Base-by-base conservation (phyloP, 2,888 invertebrate species). In the Callyntrura sp. region DNA sequence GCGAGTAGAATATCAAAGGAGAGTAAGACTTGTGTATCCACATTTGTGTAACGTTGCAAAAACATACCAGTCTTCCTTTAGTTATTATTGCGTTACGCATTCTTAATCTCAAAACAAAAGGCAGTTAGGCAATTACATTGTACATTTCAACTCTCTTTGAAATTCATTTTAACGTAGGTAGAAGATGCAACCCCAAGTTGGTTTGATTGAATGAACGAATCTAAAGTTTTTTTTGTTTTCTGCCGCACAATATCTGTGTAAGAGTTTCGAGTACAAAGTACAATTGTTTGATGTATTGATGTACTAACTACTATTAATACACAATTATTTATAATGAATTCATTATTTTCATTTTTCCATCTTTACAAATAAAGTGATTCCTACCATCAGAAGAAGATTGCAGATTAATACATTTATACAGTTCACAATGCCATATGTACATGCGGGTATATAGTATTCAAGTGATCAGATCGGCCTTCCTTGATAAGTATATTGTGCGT, bases 31-130 rank as follows among this genome's bases (percentile, higher is more conserved):
- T 35, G 6, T 6, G 35, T 35, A 35, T 35, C 35, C 35, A 6
- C 35, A 35, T 35, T 35, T 35, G 35, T 35, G 35, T 35, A 35
- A 35, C 35, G 35, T 35, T 35, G 35, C 35, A 35, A 4, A 35
- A 4, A 35, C 35, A 35, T 35, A 35, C 6, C 12, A 76, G 76
- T 76, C 76, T 76, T 48, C 76, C 51, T 76, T 84, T 76, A 76
- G 88, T 82, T 88, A 82, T 88, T 83, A 89, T 89, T 84, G 79
- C 79, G 89, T 79, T 89, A 89, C 84, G 84, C 89, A 89, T 89
- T 89, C 89, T 79, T 89, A 79, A 78, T 48, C 89, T 79, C 76
- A 79, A 85, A 83, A 89, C 84, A 89, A 88, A 83, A 76, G 62
- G n/a, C 14, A 70, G 17, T 17, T 14, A 65, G 14, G 28, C 17